Conservation (phyloP, 2,888 invertebrate species). For the Lycocerus yunnanus region DNA sequence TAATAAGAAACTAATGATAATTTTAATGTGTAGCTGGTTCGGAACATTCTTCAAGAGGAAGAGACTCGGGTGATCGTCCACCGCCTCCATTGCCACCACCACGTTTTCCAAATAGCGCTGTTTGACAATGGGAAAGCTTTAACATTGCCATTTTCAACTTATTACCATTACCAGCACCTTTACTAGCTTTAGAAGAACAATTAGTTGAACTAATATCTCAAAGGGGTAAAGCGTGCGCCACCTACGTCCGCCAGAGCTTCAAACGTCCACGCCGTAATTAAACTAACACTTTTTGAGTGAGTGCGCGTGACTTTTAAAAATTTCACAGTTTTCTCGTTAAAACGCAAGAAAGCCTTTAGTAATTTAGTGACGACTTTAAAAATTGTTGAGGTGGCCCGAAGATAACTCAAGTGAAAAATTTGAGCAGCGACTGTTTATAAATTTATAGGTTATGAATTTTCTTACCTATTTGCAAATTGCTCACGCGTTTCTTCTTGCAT, state of each 20-base stretch:
- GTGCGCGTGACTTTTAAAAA: slow-evolving; percentile 26
- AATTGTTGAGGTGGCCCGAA: slow-evolving; percentile 47
- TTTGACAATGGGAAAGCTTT: slow-evolving; percentile 79
- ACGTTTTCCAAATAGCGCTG: slow-evolving; percentile 77
- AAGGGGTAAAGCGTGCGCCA: slow-evolving; percentile 69
- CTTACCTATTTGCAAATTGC: slow-evolving; percentile 43
- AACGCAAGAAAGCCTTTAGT: slow-evolving; percentile 14
- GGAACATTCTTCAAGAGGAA: slow-evolving; percentile 82
- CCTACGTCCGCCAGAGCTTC: slow-evolving; percentile 70
- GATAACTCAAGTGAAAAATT: slow-evolving; percentile 33
- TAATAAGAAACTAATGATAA: neutral
- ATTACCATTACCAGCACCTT: slow-evolving; percentile 54
- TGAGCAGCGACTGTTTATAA: slow-evolving; percentile 40
- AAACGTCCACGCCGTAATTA: slow-evolving; percentile 51
- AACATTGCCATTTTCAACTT: slow-evolving; percentile 60
- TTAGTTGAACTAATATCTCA: slow-evolving; percentile 63
- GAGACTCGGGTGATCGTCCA: slow-evolving; percentile 70
- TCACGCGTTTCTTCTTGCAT: slow-evolving; percentile 41
- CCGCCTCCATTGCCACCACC: slow-evolving; percentile 83
- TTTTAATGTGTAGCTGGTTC: slow-evolving; percentile 71
- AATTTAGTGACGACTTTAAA: slow-evolving; percentile 35
- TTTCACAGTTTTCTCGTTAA: slow-evolving; percentile 26
- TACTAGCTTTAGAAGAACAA: slow-evolving; percentile 62
- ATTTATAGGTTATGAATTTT: slow-evolving; percentile 33
- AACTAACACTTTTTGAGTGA: slow-evolving; percentile 34